A percentile compares a stretch with the other conserved stretches of the same genome.
Evolutionary conservation across 2,113 vertebrate genomes (phyloP).

Genomic region (Zonotrichia leucophrys): DNA sequence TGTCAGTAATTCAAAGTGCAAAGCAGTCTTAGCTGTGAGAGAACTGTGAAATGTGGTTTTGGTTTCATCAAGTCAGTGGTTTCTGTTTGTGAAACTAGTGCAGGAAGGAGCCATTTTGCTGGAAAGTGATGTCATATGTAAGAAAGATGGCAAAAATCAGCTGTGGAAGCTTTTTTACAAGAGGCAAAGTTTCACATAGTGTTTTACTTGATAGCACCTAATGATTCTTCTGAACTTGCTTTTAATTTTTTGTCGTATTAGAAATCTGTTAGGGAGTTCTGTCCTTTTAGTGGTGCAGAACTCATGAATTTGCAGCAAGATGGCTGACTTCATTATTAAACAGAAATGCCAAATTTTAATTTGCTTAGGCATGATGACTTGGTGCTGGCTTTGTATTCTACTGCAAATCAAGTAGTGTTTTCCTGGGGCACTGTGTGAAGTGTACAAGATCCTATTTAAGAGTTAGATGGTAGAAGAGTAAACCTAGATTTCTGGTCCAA

Average conservation of each 20-base stretch:
- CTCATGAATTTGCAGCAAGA: background rate
- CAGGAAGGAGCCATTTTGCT: background rate
- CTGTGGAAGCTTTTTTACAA: background rate
- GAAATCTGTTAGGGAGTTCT: background rate
- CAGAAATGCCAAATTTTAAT: background rate
- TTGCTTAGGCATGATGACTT: background rate
- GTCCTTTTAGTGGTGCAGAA: background rate
- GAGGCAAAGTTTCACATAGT: background rate
- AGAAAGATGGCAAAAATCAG: background rate
- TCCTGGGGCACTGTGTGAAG: background rate
- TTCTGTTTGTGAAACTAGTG: slow-evolving; percentile 15
- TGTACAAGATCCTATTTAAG: background rate
- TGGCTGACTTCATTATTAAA: background rate
- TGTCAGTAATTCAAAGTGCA: background rate
- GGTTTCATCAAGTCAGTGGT: background rate
- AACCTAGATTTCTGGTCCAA: background rate
- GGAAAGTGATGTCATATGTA: background rate
- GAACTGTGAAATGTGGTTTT: slow-evolving; percentile 3
- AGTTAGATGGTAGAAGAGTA: background rate
- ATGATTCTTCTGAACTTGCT: background rate
- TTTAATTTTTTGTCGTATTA: background rate
- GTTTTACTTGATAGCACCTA: background rate
- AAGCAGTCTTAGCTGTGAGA: background rate
- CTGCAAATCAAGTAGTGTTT: background rate
- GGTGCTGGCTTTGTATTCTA: background rate